These are phyloP conservation scores for Typhlomys cinereus DNA, from an alignment of 2,113 vertebrate genomes.

Conservation along the genomic window DNA sequence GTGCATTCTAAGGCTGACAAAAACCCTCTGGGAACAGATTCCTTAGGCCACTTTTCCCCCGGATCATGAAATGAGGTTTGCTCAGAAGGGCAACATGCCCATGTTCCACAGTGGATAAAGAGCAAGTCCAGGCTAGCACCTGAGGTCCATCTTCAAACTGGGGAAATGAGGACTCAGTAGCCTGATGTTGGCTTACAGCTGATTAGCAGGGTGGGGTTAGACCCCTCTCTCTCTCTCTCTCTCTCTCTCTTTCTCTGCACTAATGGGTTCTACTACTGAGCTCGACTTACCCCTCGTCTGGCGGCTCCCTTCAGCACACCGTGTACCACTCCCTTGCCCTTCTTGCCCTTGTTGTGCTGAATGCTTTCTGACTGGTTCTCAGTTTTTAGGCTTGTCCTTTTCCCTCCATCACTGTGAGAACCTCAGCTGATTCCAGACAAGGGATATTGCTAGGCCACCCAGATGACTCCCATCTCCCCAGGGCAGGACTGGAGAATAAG, in stretches of 20 bases:
- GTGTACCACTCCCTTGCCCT: fast-evolving
- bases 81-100: neutral
- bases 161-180: neutral
- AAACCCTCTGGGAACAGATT: neutral
- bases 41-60: neutral
- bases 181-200: neutral
- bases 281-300: neutral
- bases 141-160: neutral
- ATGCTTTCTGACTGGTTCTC: neutral
- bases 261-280: neutral
- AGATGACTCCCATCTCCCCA: neutral
- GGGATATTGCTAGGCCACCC: neutral
- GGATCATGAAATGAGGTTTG: neutral
- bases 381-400: neutral
- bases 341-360: neutral
- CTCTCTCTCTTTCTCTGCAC: neutral
- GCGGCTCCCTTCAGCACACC: fast-evolving
- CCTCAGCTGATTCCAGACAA: neutral
- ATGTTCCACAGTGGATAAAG: neutral
- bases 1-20: neutral
- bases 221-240: neutral
- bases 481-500: neutral
- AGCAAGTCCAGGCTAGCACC: neutral
- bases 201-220: neutral
- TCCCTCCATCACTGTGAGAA: neutral